Base-by-base conservation (phyloP, 2,888 invertebrate genomes). In the Erannis defoliaria region DNA sequence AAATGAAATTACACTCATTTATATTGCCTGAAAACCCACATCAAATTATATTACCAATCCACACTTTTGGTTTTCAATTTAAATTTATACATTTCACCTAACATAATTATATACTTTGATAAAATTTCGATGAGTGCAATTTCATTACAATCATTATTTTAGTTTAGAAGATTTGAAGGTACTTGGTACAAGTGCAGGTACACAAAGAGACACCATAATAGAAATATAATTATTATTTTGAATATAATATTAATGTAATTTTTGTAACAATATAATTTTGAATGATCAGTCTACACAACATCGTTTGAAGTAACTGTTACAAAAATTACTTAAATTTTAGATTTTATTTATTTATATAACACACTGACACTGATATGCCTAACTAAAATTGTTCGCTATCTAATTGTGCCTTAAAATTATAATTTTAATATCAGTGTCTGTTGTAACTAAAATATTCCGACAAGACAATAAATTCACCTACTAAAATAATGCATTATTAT, bases 371-470 rank as follows among this genome's bases (percentile, higher is more conserved):
- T 38, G 55, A 45, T 29, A 49, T 54, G 42, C 38, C 43, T 64
- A 43, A 65, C 48, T 57, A 64, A 62, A 60, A 57, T 60, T 58
- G 38, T 59, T 51, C 37, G n/a, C 64, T 67, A 64, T 67, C 67
- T 68, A 57, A 43, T 48, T 55, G 57, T 61, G 56, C 57, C 55
- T 53, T 46, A 55, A 50, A 61, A 61, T 55, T 55, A 55, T 48
- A 59, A 35, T 12, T 49, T 10, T 19, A 29, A 43, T 45, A 40
- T 42, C 23, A 40, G 26, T 26, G 23, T 55, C 38, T 26, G 18
- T 45, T 55, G 12, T 55, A 50, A 56, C 33, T 54, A 38, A 46
- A 43, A 46, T 45, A 46, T 33, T 62, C 19, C 26, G 33, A 21
- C 23, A 12, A 46, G 38, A 55, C 50, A 54, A 60, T 50, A 46